Base-by-base conservation (phyloP, 2,888 invertebrate genomes). In the Thalpophila matura region DNA sequence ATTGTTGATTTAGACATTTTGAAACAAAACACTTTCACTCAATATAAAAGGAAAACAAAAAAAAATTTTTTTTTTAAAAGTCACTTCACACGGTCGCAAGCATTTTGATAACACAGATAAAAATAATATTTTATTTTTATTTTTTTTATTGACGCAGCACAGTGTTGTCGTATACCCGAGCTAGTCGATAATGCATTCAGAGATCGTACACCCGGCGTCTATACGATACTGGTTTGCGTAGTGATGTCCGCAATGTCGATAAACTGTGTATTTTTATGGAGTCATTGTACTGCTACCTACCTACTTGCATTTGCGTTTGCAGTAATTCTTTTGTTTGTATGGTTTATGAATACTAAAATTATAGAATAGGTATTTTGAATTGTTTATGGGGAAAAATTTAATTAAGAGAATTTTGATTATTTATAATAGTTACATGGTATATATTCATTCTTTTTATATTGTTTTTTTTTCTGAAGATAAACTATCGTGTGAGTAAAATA, bases 111-210 rank as follows among this genome's bases (percentile, higher is more conserved):
- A 55, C 63, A 64, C 64, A 59, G 49, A 72, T 59, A 61, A 58
- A 57, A 55, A 53, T 55, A 29, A 46, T 29, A 18, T 43, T 31
- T 37, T 18, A 2, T 42, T 33, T 67, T 70, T 60, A 57, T 10
- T 18, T 35, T 12, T 62, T 58, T 71, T 67, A 67, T 74, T 73
- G 38, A 54, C 61, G 63, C 73, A 62, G 54, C 40, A 78, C 77
- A 79, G 77, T 81, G 80, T 72, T 64, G 68, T 56, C 79, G 74
- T 68, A 53, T 72, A 80, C 79, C 65, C 81, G 82, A 74, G 64
- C 81, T 72, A 81, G 74, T 82, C 83, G 80, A 83, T 89, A 90
- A 86, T 89, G 85, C 85, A 85, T 85, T 79, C 83, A 81, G 77
- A 77, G 73, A 73, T 79, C 79, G 81, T 77, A 77, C 80, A 79